Percentiles rank a stretch among this genome's conserved stretches.
phyloP scores from a whole-genome alignment of 1,140 invertebrate genomes.

The Drosophila cardini region DNA sequence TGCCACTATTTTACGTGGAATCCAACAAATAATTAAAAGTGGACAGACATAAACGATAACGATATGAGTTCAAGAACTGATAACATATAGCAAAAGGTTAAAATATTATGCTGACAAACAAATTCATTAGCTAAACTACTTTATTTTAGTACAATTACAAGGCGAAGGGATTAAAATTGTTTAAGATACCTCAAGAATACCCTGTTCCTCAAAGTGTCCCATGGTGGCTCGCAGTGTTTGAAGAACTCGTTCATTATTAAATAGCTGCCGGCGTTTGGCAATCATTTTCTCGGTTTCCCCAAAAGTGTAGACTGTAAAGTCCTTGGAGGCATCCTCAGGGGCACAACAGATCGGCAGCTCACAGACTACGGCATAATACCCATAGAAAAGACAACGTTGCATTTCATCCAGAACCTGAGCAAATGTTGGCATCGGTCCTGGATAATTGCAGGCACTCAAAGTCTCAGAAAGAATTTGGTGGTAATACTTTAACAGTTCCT shows the following conservation, averaged over 20 bases:
- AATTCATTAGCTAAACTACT: background rate
- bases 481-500: slow-evolving; percentile 77
- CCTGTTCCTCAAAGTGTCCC: slow-evolving; percentile 54
- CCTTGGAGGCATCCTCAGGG: slow-evolving; percentile 37
- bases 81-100: no score
- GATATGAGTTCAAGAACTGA: no score
- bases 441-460: slow-evolving; percentile 74
- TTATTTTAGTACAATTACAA: slow-evolving; percentile 2
- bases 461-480: slow-evolving; percentile 62
- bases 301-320: slow-evolving; percentile 55
- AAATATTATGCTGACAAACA: background rate
- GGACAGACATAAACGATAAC: no score
- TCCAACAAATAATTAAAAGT: no score
- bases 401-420: slow-evolving; percentile 68
- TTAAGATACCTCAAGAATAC: slow-evolving; percentile 56
- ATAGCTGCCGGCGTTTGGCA: slow-evolving; percentile 54
- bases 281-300: slow-evolving; percentile 26
- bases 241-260: slow-evolving; percentile 48
- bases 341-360: slow-evolving; percentile 69
- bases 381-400: slow-evolving; percentile 67
- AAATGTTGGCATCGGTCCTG: slow-evolving; percentile 71
- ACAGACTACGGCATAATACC: slow-evolving; percentile 59
- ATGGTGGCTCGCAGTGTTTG: slow-evolving; percentile 50
- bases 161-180: background rate
- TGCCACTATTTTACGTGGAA: no score